Base-by-base conservation (phyloP, 2,797 vertebrate species). In the Falco columbarius region DNA sequence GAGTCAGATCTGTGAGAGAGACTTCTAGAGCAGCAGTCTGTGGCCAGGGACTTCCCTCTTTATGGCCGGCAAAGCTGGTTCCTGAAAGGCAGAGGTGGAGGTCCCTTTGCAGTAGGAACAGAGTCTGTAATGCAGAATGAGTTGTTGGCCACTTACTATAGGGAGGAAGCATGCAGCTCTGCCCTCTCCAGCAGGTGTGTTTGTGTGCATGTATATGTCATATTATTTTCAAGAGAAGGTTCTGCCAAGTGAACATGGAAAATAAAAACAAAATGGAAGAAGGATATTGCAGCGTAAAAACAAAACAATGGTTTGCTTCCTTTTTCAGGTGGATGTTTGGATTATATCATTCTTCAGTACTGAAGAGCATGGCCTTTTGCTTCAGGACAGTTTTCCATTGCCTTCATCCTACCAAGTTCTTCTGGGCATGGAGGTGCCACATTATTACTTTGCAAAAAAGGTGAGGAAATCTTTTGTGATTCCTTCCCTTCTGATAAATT, bases 371-470 rank as follows among this genome's bases (percentile, higher is more conserved):
- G 99, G 99, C 29, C 98, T 99, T 54, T 97, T 99, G 85, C 98
- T 99, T 42, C 99, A 99, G 54, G 99, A 99, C 90, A 98, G 98
- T 66, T 99, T 99, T 94, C 95, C 98, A 7, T 97, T 98, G 96
- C 98, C 99, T 22, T 77, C 98, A 6, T 68, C 98, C 26, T 98
- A 98, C 52, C 98, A 99, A 89, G 93, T 96, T 29, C 98, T 99
- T 36, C 98, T 99, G 27, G 99, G 99, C 47, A 94, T 99, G 56
- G 98, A 99, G 67, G 99, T 99, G 40, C 99, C 99, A 9, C 98
- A 99, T 95, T 99, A 99, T 93, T 99, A 99, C 97, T 99, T 99
- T 96, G 98, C 98, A 51, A 99, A 98, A 97, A 99, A 99, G 99
- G 99, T 99, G 96, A 54, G 96, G 32, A 56, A 40, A 54, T 85